Base-by-base conservation (phyloP, 1,140 invertebrate genomes). In the Drosophila kepulauana region DNA sequence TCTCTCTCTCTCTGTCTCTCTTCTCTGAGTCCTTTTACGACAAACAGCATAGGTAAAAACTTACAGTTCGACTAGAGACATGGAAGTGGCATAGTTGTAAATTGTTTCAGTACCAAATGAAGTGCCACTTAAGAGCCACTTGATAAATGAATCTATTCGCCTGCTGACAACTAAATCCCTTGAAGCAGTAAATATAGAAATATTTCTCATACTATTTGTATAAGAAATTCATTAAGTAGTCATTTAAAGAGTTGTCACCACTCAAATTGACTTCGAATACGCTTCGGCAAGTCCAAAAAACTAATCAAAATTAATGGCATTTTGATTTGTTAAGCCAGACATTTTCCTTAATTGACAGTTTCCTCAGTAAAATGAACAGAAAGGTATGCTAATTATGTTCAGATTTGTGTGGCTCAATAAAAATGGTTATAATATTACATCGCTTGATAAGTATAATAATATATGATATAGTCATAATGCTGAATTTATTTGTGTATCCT, bases 21-120 rank as follows among this genome's bases (percentile, higher is more conserved):
- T 4, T 0, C n/a, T 63, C 13, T 59, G 5, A 30, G 58, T 62
- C 35, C 11, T 45, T 54, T 54, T 63, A 45, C 8, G 49, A 35
- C 76, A 87, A 84, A 82, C 52, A 69, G 84, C 82, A 87, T 82
- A 76, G 66, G 62, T 87, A 84, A 86, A 63, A 79, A 69, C 69
- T 20, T 62, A 30, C 16, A 35, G 30, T 57, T 63, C 46, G 16
- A 65, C 10, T 11, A 45, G 59, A 49, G 52, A 1, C 15, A 57
- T 11, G 13, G 1, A 64, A 64, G 10, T 48, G 52, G 52, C 46
- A 58, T 41, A 58, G 58, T 70, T 63, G 58, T 33, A 49, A 59
- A 70, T 70, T 70, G 72, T 75, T 75, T 75, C 38, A 45, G 52
- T 15, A 45, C 52, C 51, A 64, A 58, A 70, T 58, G 51, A 70